Conservation (phyloP, 2,113 vertebrate species). For the Hirundichthys speculiger region DNA sequence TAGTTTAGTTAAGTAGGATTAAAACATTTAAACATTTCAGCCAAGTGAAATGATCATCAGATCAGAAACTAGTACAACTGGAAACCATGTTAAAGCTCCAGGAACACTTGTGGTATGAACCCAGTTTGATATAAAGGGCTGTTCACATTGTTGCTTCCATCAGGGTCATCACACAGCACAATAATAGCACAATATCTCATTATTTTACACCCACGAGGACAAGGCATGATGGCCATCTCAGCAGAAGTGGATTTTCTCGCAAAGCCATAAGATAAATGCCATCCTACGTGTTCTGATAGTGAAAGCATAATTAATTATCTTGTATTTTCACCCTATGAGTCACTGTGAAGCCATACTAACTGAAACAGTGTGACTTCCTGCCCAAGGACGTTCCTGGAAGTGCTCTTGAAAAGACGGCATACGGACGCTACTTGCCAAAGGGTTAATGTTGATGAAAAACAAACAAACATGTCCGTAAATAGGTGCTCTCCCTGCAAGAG, state of each 20-base stretch:
- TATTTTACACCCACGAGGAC: neutral
- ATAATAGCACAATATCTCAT: neutral
- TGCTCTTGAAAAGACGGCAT: conserved; percentile 76
- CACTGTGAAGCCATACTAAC: conserved; percentile 47
- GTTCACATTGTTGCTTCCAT: too few species aligned
- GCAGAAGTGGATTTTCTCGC: conserved; percentile 7
- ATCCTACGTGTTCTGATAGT: conserved; percentile 31
- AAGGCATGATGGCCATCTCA: neutral
- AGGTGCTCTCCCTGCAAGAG: conserved; percentile 79
- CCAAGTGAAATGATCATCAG: too few species aligned
- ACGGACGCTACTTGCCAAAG: conserved; percentile 81
- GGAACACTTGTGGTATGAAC: too few species aligned
- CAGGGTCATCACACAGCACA: neutral
- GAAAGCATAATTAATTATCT: conserved; percentile 63
- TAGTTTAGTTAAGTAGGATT: too few species aligned
- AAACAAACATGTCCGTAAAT: conserved; percentile 84
- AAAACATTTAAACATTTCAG: too few species aligned
- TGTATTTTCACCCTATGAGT: conserved; percentile 54
- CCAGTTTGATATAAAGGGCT: too few species aligned
- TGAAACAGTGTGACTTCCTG: conserved; percentile 62
- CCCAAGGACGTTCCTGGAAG: conserved; percentile 68
- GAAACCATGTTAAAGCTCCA: too few species aligned
- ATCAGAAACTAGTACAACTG: too few species aligned
- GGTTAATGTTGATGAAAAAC: conserved; percentile 83
- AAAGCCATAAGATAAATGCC: conserved; percentile 10